Evolutionary conservation across 2,113 vertebrate species (phyloP).

Genomic region (Brevimyrus niger): DNA sequence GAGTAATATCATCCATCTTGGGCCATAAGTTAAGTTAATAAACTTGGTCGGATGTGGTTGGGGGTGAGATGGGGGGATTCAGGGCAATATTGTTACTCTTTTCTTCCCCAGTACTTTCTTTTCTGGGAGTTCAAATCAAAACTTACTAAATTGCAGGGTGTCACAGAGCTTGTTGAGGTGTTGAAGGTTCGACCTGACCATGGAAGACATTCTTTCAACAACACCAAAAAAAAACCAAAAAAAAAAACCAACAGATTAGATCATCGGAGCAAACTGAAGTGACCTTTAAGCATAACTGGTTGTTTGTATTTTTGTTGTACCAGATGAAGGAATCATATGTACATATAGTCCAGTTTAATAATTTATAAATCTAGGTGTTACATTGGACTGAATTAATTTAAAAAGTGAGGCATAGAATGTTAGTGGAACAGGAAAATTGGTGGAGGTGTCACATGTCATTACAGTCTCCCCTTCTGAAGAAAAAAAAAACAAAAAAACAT

Average conservation of each 20-base stretch:
- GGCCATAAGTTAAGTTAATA: not conserved
- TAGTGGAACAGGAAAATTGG: not conserved
- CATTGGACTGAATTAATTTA: not conserved
- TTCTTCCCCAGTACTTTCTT: not conserved
- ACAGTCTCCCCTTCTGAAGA: not conserved
- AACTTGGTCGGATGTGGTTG: not conserved
- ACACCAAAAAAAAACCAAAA: not conserved
- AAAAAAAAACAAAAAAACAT: not conserved
- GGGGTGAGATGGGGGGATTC: not conserved
- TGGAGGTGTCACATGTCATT: not conserved
- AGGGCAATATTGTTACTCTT: not conserved
- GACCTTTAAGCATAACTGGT: not conserved
- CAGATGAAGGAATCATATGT: not conserved
- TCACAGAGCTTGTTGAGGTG: not conserved
- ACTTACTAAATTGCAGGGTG: not conserved
- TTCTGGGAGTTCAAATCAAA: not conserved
- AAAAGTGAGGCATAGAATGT: not conserved
- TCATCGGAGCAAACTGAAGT: not conserved
- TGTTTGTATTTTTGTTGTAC: not conserved
- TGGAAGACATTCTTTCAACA: not conserved
- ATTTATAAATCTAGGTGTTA: not conserved
- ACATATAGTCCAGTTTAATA: not conserved
- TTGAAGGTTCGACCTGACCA: not conserved
- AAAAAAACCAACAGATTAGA: no score
- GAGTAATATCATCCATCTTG: not conserved